Evolutionary conservation across 1,140 invertebrate genomes (phyloP).

Genomic region (Cherax quadricarinatus): DNA sequence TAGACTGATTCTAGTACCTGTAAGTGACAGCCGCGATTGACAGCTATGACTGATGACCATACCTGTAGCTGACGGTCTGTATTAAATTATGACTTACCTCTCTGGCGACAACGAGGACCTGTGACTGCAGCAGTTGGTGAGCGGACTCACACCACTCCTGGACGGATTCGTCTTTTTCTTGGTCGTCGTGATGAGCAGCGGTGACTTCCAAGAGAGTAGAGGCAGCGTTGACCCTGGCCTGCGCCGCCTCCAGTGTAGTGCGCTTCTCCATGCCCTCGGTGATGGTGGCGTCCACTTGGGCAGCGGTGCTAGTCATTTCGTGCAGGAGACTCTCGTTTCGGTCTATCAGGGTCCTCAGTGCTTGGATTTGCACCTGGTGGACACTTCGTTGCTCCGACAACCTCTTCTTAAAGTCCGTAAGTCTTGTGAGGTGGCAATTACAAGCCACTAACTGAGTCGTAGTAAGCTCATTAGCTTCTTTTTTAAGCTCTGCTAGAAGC

Average conservation of each 20-base stretch:
- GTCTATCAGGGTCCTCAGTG: constrained; percentile 36
- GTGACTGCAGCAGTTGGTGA: constrained; percentile 19
- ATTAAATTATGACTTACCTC: constrained; percentile 18
- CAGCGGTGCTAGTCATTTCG: background rate
- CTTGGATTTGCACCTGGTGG: constrained; percentile 38
- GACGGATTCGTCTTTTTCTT: background rate
- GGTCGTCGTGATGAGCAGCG: constrained; percentile 42
- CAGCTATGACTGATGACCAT: too few species aligned
- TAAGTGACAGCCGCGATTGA: too few species aligned
- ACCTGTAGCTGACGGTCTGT: too few species aligned
- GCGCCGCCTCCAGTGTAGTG: constrained; percentile 10
- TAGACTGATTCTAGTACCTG: too few species aligned
- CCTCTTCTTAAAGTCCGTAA: constrained; percentile 38
- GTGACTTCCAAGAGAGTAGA: constrained; percentile 45
- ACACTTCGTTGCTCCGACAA: constrained; percentile 10
- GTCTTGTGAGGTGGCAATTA: constrained; percentile 41
- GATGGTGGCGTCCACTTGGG: background rate
- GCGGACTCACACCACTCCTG: constrained; percentile 22
- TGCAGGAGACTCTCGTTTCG: constrained; percentile 41
- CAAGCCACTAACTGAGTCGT: constrained; percentile 29
- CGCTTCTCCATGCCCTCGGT: background rate
- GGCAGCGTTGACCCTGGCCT: constrained; percentile 34
- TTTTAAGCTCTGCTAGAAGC: constrained; percentile 38
- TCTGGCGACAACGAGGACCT: constrained; percentile 19
- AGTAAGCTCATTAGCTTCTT: constrained; percentile 43